Base-by-base conservation (phyloP, 2,797 vertebrate genomes). In the Protonibea diacanthus region DNA sequence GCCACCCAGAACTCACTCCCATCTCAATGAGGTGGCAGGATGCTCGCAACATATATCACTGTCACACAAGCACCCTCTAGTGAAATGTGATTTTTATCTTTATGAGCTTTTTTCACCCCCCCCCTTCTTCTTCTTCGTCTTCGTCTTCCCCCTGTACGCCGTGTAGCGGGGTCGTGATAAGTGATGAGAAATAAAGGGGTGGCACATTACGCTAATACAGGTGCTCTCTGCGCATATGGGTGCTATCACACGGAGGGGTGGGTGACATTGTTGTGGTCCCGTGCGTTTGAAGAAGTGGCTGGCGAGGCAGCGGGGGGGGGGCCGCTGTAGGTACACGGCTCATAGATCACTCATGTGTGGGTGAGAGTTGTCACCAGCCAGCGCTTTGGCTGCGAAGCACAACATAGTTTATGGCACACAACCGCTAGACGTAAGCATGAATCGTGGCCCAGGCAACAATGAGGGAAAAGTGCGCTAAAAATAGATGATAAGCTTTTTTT, bases 51-150 rank as follows among this genome's bases (percentile, higher is more conserved):
- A 93, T 93, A 90, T 78, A 91, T 94, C 92, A 94, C 91, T 94
- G 92, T 94, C 89, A 90, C 86, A 70, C 91, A 84, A 84, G 89
- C 91, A 89, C 91, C 92, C 90, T 91, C 91, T 85, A 88, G 91
- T 93, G 91, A 94, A 94, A 94, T 93, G 89, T 90, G 91, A 95
- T 95, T 89, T 90, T 92, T 93, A 94, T 95, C 93, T 91, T 92
- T 89, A 93, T 91, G 90, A 90, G 91, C 81, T 66, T 44, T 63
- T 69, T 27, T 45, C n/a, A 3, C 59, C 59, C 13, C 5, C 15
- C 4, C 44, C 15, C 5, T 6, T 15, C 14, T 1, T 7, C 0
- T 49, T 9, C 33, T 33, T n/a, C 38, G n/a, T n/a, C n/a, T n/a
- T 11, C 25, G n/a, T 27, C 25, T 3, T 21, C 23, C 71, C 45